Percentiles rank a stretch among this genome's conserved stretches.
Conservation (phyloP, 2,113 vertebrate species). For the Dromaius novaehollandiae region DNA sequence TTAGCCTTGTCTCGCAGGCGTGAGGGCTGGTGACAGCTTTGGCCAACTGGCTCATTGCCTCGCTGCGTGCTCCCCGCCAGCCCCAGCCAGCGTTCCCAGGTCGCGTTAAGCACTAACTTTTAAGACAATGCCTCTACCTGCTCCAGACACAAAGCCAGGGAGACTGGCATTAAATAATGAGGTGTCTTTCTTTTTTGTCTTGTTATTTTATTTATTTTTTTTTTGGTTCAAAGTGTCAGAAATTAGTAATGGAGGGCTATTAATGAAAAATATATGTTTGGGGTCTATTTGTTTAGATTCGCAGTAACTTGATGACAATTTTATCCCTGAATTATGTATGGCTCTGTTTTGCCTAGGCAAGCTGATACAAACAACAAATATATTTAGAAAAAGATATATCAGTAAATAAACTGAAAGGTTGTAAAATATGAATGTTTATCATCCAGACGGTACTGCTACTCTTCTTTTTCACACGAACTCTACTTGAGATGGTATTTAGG, state of each 20-base stretch:
- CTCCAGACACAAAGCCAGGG: not conserved
- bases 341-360: conserved; percentile 59
- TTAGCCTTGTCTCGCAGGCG: conserved; percentile 13
- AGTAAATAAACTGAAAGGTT: conserved; percentile 65
- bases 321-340: conserved; percentile 68
- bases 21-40: conserved; percentile 30
- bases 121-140: not conserved
- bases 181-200: conserved; percentile 6
- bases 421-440: conserved; percentile 52
- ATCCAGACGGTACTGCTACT: conserved; percentile 10
- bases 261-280: conserved; percentile 51
- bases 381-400: conserved; percentile 52
- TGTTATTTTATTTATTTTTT: conserved; percentile 27
- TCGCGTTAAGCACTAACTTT: not conserved
- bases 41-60: conserved; percentile 44
- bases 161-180: not conserved
- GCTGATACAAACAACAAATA: conserved; percentile 66
- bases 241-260: conserved; percentile 26
- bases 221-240: not conserved
- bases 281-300: conserved; percentile 47
- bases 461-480: conserved; percentile 40
- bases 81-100: not conserved
- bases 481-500: conserved; percentile 29
- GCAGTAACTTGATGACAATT: conserved; percentile 40
- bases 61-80: not conserved